A percentile compares a stretch with the other conserved stretches of the same genome.
phyloP scores from a whole-genome alignment of 2,797 vertebrate genomes.

The Darevskia mixta region DNA sequence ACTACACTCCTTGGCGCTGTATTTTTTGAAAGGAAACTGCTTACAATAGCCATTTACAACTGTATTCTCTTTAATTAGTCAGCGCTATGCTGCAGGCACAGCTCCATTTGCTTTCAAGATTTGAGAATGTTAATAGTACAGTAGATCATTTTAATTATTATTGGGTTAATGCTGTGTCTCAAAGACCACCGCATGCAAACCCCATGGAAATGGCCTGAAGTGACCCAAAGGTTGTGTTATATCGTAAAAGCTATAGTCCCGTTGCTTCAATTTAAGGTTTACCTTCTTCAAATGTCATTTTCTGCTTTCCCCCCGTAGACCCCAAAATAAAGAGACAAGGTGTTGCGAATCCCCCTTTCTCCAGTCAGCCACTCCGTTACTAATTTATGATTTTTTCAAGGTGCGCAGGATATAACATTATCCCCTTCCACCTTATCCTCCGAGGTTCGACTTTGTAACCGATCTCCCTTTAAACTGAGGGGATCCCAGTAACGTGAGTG shows the following conservation, averaged over 20 bases:
- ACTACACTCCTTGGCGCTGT: conserved; percentile 66
- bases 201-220: conserved; percentile 74
- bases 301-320: conserved; percentile 6
- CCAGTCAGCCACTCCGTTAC: no score
- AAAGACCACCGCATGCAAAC: conserved; percentile 78
- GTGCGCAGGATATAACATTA: no score
- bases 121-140: conserved; percentile 83
- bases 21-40: conserved; percentile 75
- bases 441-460: no score
- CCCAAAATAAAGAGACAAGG: background rate
- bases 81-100: conserved; percentile 74
- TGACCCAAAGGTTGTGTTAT: conserved; percentile 75
- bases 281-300: conserved; percentile 75
- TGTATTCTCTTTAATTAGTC: conserved; percentile 80
- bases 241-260: conserved; percentile 75
- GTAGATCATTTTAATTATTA: conserved; percentile 84
- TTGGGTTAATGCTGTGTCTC: conserved; percentile 81
- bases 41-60: conserved; percentile 77
- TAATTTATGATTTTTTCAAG: no score
- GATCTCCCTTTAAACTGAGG: no score
- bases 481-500: no score
- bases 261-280: conserved; percentile 71
- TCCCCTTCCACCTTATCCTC: no score
- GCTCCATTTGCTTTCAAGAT: conserved; percentile 80
- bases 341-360: no score